phyloP scores from a whole-genome alignment of 2,113 vertebrate genomes.

The Indri indri region DNA sequence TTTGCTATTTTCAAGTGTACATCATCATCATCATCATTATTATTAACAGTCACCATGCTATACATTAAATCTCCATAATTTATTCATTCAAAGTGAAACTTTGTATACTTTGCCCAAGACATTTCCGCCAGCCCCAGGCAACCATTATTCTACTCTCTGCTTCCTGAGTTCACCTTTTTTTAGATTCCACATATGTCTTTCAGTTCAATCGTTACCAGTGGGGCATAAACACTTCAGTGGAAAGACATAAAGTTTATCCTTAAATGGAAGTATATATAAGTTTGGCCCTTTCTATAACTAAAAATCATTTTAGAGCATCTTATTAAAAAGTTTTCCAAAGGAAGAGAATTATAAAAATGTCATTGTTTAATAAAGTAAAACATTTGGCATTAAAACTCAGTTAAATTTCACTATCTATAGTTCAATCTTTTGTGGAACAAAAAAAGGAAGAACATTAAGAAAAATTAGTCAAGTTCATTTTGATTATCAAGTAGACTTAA shows the following conservation, averaged over 20 bases:
- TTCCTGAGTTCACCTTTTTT: background rate
- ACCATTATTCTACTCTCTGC: background rate
- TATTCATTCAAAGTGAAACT: background rate
- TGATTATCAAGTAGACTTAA: background rate
- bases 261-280: background rate
- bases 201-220: background rate
- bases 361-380: background rate
- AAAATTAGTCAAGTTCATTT: background rate
- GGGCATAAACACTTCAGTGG: background rate
- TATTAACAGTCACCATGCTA: background rate
- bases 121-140: background rate
- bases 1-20: background rate
- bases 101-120: background rate
- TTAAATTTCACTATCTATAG: background rate
- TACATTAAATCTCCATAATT: background rate
- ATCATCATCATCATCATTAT: background rate
- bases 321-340: conserved; percentile 37
- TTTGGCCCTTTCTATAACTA: background rate
- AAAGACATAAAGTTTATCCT: conserved; percentile 15
- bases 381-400: background rate
- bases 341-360: background rate
- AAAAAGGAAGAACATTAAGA: background rate
- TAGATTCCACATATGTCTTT: background rate
- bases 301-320: background rate
- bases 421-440: background rate